A percentile compares a stretch with the other conserved stretches of the same genome.
phyloP scores from a whole-genome alignment of 2,888 invertebrate species.

The Aleiodes alternator region DNA sequence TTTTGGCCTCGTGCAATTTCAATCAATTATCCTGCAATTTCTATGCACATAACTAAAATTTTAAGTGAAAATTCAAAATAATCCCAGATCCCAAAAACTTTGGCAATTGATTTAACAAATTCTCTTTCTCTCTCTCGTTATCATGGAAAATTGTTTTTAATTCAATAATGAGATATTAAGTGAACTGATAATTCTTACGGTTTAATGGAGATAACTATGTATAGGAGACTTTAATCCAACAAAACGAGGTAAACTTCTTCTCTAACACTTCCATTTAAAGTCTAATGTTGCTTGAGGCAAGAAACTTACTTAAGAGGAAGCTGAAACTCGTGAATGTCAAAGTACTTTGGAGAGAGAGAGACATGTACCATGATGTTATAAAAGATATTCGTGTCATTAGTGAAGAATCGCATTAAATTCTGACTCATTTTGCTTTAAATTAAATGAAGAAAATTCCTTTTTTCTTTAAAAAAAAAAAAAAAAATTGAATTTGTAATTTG shows the following conservation, averaged over 20 bases:
- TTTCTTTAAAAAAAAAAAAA: too few species aligned
- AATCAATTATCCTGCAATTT: too few species aligned
- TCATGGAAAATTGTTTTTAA: too few species aligned
- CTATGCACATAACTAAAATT: too few species aligned
- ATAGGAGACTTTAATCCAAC: neutral
- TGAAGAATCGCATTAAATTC: conserved; percentile 11
- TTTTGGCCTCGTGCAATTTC: too few species aligned
- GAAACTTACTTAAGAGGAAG: conserved; percentile 20
- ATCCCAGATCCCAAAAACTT: too few species aligned
- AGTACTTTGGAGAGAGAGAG: neutral
- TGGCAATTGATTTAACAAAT: too few species aligned
- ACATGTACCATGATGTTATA: conserved; percentile 8
- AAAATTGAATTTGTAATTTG: too few species aligned
- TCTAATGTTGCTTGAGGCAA: conserved; percentile 1
- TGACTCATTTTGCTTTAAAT: neutral
- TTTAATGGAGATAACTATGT: neutral
- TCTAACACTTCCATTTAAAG: conserved; percentile 16
- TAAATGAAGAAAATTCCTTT: neutral
- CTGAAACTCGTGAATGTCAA: conserved; percentile 28
- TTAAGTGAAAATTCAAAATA: too few species aligned
- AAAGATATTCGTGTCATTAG: conserved; percentile 36
- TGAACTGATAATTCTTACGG: too few species aligned
- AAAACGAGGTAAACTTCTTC: conserved; percentile 11
- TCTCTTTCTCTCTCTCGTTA: too few species aligned
- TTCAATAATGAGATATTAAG: too few species aligned